Evolutionary conservation across 2,888 invertebrate species (phyloP).

Genomic region (Hylaea fasciaria): DNA sequence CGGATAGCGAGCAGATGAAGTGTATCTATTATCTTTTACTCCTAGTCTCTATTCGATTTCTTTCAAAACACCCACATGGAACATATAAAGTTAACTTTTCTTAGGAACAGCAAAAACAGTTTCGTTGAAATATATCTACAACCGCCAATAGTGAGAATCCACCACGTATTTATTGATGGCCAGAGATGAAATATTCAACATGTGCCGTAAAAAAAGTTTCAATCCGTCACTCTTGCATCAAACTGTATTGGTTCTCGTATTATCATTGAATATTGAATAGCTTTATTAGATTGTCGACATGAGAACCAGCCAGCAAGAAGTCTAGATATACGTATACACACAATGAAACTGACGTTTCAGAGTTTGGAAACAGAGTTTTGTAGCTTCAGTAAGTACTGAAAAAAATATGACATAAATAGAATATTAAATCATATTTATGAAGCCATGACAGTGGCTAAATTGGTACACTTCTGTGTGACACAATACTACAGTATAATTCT

Average conservation of each 20-base stretch:
- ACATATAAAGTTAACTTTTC: background rate
- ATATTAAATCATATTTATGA: too few relatives aligned
- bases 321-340: too few relatives aligned
- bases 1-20: too few relatives aligned
- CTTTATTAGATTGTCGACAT: background rate
- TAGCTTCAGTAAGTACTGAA: too few relatives aligned
- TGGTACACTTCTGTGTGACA: too few relatives aligned
- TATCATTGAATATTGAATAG: background rate
- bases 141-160: slow-evolving; percentile 4
- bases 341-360: too few relatives aligned
- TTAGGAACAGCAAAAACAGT: background rate
- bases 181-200: slow-evolving; percentile 17
- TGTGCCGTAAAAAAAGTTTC: slow-evolving; percentile 8
- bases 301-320: too few relatives aligned
- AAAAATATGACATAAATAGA: too few relatives aligned
- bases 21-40: too few relatives aligned
- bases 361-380: too few relatives aligned
- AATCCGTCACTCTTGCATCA: background rate
- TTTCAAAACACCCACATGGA: background rate
- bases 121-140: background rate
- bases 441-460: too few relatives aligned
- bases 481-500: too few relatives aligned
- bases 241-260: background rate
- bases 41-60: background rate
- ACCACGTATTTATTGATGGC: slow-evolving; percentile 3